Conservation (phyloP, 2,797 vertebrate genomes). For the Cephalopachus bancanus region DNA sequence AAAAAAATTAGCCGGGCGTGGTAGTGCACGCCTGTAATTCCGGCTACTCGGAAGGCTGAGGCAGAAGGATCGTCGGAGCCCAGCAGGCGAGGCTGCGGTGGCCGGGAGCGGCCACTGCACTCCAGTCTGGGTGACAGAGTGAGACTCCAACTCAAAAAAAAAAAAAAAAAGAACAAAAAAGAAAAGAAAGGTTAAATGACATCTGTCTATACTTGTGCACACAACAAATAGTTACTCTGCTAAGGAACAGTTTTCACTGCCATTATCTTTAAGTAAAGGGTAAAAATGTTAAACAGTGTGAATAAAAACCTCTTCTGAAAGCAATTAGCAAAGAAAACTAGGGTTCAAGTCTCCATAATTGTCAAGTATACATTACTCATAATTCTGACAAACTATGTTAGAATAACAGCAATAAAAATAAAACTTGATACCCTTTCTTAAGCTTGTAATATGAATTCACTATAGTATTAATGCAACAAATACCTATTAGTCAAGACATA, state of each 20-base stretch:
- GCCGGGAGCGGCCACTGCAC: too few species aligned
- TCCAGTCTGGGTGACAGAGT: too few species aligned
- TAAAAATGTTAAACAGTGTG: neutral
- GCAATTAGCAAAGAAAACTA: neutral
- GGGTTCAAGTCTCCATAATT: neutral
- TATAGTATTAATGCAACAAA: neutral
- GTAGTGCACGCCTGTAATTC: too few species aligned
- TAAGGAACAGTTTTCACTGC: neutral
- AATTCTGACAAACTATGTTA: neutral
- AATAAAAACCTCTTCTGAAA: neutral
- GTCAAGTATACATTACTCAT: neutral
- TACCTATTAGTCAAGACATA: neutral
- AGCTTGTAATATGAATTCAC: neutral
- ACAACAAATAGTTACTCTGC: neutral
- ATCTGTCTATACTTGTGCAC: neutral
- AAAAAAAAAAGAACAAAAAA: too few species aligned
- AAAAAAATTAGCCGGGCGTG: too few species aligned
- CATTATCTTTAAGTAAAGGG: neutral
- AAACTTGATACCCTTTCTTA: neutral
- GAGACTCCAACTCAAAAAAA: too few species aligned
- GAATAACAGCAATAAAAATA: conserved; percentile 30
- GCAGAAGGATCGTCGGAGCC: too few species aligned
- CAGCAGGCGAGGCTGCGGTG: too few species aligned
- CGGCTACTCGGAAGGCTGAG: too few species aligned
- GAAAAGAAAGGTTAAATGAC: neutral